These are phyloP conservation scores for Clinocottus analis DNA, from an alignment of 2,113 vertebrate species.

Conservation along the genomic window DNA sequence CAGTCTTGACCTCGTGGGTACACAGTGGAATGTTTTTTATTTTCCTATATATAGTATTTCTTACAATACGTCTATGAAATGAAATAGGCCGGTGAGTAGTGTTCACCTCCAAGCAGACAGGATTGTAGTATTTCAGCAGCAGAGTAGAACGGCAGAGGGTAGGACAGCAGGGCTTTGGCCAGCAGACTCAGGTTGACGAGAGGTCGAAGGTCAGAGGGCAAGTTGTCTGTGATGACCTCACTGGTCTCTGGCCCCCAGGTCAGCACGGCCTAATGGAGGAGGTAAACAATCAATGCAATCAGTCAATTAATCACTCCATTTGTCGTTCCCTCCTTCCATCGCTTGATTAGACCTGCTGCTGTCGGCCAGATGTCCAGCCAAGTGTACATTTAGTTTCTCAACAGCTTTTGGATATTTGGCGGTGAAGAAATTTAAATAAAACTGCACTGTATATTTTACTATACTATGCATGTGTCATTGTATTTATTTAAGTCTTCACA, in stretches of 20 bases:
- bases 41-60: not conserved
- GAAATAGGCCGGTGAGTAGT: not conserved
- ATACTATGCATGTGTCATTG: not conserved
- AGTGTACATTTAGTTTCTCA: not conserved
- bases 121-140: slow-evolving; percentile 81
- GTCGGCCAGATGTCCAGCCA: not conserved
- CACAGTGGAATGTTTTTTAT: not conserved
- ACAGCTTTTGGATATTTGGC: not conserved
- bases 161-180: slow-evolving; percentile 85
- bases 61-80: not conserved
- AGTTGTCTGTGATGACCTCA: slow-evolving; percentile 86
- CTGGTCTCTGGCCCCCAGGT: slow-evolving; percentile 85
- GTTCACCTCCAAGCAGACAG: slow-evolving; percentile 75
- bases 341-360: not conserved
- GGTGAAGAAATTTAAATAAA: not conserved
- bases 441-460: not conserved
- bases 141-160: slow-evolving; percentile 86
- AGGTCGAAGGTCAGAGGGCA: slow-evolving; percentile 82
- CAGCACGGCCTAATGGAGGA: slow-evolving; percentile 71
- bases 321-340: not conserved
- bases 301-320: slow-evolving; percentile 31
- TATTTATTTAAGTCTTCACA: not conserved
- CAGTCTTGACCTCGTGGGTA: not conserved
- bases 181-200: slow-evolving; percentile 85
- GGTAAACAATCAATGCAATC: slow-evolving; percentile 48